Evolutionary conservation across 2,113 vertebrate genomes (phyloP), one percentile per base, ranked within the genome.

Genomic region (Dryoscopus gambensis): DNA sequence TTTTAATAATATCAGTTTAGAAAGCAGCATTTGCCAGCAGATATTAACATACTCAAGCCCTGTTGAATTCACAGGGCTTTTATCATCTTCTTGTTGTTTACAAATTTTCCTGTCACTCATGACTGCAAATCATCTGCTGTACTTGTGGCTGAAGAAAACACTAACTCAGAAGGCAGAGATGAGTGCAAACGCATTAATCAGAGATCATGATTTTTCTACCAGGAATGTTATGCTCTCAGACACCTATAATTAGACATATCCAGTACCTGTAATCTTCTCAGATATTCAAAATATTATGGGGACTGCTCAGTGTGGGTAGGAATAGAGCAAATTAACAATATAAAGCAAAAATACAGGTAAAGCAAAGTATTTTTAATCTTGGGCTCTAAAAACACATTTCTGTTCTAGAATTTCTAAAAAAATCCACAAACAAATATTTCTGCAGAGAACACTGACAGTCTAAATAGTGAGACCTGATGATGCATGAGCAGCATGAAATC

Each of bases 161-260:
- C 59, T 74, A 94, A 71, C 76, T 95, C 84, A 56, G 79, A 86
- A 96, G 56, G 35, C 84, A 90, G 52, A 87, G 56, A 71, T n/a
- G 76, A 89, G 47, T 67, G 60, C 64, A 88, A 89, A 86, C 37
- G 56, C 47, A 81, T 80, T 88, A 86, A 90, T 90, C 47, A 49
- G 47, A 93, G 42, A 94, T 49, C 56, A 33, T 56, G n/a, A 80
- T 78, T 95, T 94, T 93, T 74, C 60, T 68, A 33, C 42, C 44
- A 87, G 81, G 60, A 87, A 85, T 35, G 46, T 73, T 65, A 79
- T 21, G 42, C 70, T 86, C 82, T 90, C 79, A 90, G 44, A 81
- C 44, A 71, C 28, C 44, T 84, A 49, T 70, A 92, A 90, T 93
- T 84, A 95, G 92, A 47, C 40, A 69, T 15, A 89, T 3, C 33